Conservation (phyloP, 2,113 vertebrate species). For the Cairina moschata region DNA sequence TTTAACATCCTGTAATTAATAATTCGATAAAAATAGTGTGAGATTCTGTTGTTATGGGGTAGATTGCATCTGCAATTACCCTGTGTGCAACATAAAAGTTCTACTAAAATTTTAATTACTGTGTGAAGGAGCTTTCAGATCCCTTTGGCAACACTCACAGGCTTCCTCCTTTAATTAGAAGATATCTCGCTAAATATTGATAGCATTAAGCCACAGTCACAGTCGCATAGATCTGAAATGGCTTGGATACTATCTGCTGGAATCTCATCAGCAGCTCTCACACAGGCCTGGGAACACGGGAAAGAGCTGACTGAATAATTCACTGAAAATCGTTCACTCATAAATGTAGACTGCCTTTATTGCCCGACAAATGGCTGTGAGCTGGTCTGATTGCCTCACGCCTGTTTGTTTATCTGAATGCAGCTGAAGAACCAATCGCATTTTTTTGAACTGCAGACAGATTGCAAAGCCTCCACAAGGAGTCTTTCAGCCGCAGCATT, state of each 20-base stretch:
- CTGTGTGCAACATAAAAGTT: neutral
- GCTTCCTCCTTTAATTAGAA: conserved; percentile 2
- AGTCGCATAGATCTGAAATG: neutral
- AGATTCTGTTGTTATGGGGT: neutral
- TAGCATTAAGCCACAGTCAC: neutral
- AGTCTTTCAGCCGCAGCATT: neutral
- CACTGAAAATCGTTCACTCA: neutral
- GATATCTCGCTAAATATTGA: neutral
- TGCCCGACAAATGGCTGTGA: neutral
- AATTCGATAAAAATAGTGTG: neutral
- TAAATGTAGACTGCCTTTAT: neutral
- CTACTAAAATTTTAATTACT: neutral
- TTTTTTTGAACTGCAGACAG: neutral
- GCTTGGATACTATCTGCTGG: neutral
- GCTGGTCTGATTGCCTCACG: neutral
- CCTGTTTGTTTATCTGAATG: neutral
- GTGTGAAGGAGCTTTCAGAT: neutral
- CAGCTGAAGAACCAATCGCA: neutral
- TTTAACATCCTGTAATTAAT: neutral
- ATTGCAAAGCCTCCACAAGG: neutral
- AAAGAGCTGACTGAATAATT: neutral
- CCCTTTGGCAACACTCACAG: neutral
- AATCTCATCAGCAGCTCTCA: neutral
- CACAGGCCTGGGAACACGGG: neutral
- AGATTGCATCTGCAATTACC: neutral